A percentile compares a stretch with the other conserved stretches of the same genome.
Conservation (phyloP, 2,797 vertebrate genomes). For the Sparus aurata region DNA sequence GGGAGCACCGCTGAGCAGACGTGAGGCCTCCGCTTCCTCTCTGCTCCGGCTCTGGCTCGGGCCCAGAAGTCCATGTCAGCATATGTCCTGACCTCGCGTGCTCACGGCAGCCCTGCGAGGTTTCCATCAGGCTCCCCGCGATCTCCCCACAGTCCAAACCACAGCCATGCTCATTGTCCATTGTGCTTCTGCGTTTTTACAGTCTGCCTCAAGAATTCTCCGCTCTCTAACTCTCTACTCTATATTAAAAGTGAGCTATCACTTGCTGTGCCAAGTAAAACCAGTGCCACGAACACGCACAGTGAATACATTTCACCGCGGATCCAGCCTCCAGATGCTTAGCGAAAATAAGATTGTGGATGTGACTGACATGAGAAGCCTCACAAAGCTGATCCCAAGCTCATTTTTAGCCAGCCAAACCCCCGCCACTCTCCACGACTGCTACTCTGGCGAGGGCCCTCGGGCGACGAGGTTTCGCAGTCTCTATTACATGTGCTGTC, state of each 20-base stretch:
- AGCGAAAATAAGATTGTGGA: slow-evolving; percentile 70
- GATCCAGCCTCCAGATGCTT: slow-evolving; percentile 64
- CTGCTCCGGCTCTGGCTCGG: slow-evolving; percentile 53
- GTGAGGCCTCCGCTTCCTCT: slow-evolving; percentile 65
- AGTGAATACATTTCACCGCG: slow-evolving; percentile 57
- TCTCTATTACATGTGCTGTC: slow-evolving; percentile 76
- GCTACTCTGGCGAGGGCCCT: slow-evolving; percentile 61
- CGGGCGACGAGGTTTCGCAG: slow-evolving; percentile 64
- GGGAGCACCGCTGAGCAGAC: slow-evolving; percentile 37
- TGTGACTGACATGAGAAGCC: slow-evolving; percentile 71
- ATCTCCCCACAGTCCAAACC: slow-evolving; percentile 68
- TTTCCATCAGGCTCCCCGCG: slow-evolving; percentile 70
- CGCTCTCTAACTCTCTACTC: slow-evolving; percentile 62
- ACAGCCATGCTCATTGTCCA: slow-evolving; percentile 84
- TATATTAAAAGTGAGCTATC: slow-evolving; percentile 79
- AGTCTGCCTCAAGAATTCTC: slow-evolving; percentile 77
- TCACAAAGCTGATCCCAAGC: slow-evolving; percentile 51
- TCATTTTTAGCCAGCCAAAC: slow-evolving; percentile 52
- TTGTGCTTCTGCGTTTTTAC: slow-evolving; percentile 82
- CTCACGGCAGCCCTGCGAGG: slow-evolving; percentile 67
- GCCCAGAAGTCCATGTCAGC: slow-evolving; percentile 80
- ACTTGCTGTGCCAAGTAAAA: slow-evolving; percentile 80
- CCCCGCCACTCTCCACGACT: slow-evolving; percentile 51
- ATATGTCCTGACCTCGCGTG: slow-evolving; percentile 81
- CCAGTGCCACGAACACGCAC: slow-evolving; percentile 67